Evolutionary conservation across 2,113 vertebrate genomes (phyloP), one percentile per base, ranked within the genome.

Genomic region (Mellivora capensis): DNA sequence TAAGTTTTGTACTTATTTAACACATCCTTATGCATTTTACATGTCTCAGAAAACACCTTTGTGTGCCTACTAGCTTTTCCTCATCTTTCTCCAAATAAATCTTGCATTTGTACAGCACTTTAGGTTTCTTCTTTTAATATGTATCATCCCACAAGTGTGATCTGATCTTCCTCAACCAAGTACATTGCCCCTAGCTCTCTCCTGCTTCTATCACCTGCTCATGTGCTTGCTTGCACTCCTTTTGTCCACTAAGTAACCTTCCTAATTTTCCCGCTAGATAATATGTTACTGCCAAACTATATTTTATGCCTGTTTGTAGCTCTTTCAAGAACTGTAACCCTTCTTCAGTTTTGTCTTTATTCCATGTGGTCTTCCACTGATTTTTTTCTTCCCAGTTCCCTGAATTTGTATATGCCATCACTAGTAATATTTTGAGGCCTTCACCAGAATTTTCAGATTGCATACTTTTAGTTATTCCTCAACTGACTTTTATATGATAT

Each of bases 401-500:
- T 93, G 17, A 74, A 61, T 76, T 69, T 74, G 29, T 82, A 0
- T 84, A 25, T 96, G 7, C 11, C 6, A 12, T 94, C 25, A 42
- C 10, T 80, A 80, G 12, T 31, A 90, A n/a, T 83, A 89, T 37
- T 96, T 4, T 81, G 20, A n/a, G 59, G n/a, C 17, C 47, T 69
- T 90, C 42, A 25, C 81, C 49, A 77, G 31, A 93, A 67, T 94
- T 39, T 87, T 67, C 37, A 92, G 44, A 17, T 72, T 91, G 29
- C 7, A 3, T 84, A 31, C 81, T 94, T 83, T 83, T 85, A 81
- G 7, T 91, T 82, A 27, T 42, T 54, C 25, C 10, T 67, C 21
- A 96, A 96, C 64, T 90, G 15, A 91, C 76, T 81, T 85, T 90
- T 87, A 67, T 88, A 20, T 90, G 54, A 34, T 71, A 54, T 76